A percentile compares a stretch with the other conserved stretches of the same genome.
Evolutionary conservation across 2,888 invertebrate genomes (phyloP).

Genomic region (Ochlodes sylvanus): DNA sequence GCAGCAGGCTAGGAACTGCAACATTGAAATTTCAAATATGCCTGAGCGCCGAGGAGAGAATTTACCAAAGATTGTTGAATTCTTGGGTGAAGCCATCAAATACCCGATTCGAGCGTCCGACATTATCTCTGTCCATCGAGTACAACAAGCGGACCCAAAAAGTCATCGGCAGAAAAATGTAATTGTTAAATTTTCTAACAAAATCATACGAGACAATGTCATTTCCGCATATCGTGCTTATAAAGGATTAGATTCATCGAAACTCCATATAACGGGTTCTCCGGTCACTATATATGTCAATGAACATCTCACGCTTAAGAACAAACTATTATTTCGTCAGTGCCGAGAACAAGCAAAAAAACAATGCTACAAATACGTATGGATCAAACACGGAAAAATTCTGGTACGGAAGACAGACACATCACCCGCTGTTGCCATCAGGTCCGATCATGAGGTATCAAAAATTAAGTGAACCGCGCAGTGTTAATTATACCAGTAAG

Average conservation of each 20-base stretch:
- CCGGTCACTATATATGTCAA: slow-evolving; percentile 4
- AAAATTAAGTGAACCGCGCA: background rate
- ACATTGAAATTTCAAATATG: slow-evolving; percentile 40
- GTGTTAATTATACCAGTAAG: no score
- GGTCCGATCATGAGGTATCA: background rate
- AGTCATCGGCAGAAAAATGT: slow-evolving; percentile 29
- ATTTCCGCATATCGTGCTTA: slow-evolving; percentile 30
- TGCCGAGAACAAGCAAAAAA: background rate
- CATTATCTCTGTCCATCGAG: slow-evolving; percentile 29
- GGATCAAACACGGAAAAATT: slow-evolving; percentile 4
- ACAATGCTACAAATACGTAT: background rate
- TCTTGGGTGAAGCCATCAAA: slow-evolving; percentile 15
- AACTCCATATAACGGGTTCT: background rate
- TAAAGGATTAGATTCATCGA: background rate
- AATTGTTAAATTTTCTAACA: slow-evolving; percentile 30
- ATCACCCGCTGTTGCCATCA: background rate
- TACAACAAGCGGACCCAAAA: slow-evolving; percentile 21
- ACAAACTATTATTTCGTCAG: slow-evolving; percentile 24
- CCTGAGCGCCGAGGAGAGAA: slow-evolving; percentile 38
- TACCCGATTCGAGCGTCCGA: slow-evolving; percentile 11
- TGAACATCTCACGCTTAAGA: slow-evolving; percentile 32
- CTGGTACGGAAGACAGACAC: background rate
- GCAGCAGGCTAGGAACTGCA: slow-evolving; percentile 37
- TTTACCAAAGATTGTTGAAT: slow-evolving; percentile 14
- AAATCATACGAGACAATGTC: slow-evolving; percentile 35